These are phyloP conservation scores for Tokudaia muenninki DNA, from an alignment of 2,797 vertebrate species.

Conservation along the genomic window DNA sequence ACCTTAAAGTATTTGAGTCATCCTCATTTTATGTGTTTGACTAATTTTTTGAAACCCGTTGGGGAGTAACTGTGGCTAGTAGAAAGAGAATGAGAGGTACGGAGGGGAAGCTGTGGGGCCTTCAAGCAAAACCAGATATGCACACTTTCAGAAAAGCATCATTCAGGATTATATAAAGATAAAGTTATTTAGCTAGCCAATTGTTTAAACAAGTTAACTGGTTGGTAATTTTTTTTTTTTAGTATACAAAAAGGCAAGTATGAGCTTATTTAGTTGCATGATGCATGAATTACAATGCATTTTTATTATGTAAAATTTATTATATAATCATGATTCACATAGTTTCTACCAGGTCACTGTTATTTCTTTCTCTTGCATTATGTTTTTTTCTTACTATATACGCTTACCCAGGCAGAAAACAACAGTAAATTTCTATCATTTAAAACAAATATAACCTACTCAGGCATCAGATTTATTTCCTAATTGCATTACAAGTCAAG, in stretches of 20 bases:
- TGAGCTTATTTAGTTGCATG: slow-evolving; percentile 37
- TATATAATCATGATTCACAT: slow-evolving; percentile 58
- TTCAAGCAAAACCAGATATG: background rate
- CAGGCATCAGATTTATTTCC: slow-evolving; percentile 69
- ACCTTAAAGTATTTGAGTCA: background rate
- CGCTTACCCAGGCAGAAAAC: slow-evolving; percentile 72
- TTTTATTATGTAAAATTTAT: slow-evolving; percentile 52
- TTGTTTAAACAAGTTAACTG: slow-evolving; percentile 33
- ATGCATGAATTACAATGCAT: slow-evolving; percentile 13
- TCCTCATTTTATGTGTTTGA: slow-evolving; percentile 27
- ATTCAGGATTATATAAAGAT: slow-evolving; percentile 59
- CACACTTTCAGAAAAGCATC: background rate
- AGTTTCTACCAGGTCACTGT: slow-evolving; percentile 61
- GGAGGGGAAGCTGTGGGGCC: background rate
- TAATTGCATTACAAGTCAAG: slow-evolving; percentile 66
- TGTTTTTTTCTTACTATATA: slow-evolving; percentile 69
- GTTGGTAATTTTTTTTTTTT: slow-evolving; percentile 55
- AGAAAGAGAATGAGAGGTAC: slow-evolving; percentile 22
- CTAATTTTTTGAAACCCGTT: background rate
- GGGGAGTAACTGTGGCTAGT: background rate
- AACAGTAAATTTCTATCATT: slow-evolving; percentile 70
- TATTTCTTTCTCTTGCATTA: slow-evolving; percentile 41
- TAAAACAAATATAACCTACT: slow-evolving; percentile 68
- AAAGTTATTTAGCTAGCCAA: slow-evolving; percentile 50
- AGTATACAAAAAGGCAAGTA: slow-evolving; percentile 39